These are phyloP conservation scores for Hydrotaea diabolus DNA, from an alignment of 2,888 invertebrate species.

Conservation along the genomic window DNA sequence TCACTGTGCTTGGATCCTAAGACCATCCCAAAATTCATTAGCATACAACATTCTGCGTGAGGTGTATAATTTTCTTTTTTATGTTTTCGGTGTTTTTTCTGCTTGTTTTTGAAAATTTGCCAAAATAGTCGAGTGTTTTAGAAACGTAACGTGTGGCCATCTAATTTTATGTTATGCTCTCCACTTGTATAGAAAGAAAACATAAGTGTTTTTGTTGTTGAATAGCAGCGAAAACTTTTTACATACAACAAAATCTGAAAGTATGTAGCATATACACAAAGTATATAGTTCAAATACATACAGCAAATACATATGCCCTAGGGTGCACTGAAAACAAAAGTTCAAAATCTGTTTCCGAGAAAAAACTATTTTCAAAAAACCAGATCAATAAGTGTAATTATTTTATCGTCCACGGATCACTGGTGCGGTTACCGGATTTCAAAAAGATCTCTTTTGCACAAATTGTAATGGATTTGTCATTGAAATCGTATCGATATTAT, in stretches of 20 bases:
- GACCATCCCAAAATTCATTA: neutral
- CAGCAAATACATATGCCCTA: too few species aligned
- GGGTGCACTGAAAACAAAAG: too few species aligned
- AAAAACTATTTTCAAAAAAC: too few species aligned
- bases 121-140: constrained; percentile 58
- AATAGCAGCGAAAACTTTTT: neutral
- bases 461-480: too few species aligned
- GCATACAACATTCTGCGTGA: constrained; percentile 19
- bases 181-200: neutral
- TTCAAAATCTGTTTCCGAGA: too few species aligned
- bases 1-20: neutral
- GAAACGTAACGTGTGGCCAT: constrained; percentile 50
- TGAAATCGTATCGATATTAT: too few species aligned
- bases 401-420: too few species aligned
- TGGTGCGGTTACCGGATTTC: too few species aligned
- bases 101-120: constrained; percentile 62
- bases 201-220: neutral
- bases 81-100: neutral
- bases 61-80: constrained; percentile 25
- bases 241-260: neutral
- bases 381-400: too few species aligned
- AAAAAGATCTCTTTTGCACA: too few species aligned
- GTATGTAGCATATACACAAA: neutral
- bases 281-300: too few species aligned
- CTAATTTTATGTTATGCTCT: constrained; percentile 34